Evolutionary conservation across 2,888 invertebrate genomes (phyloP).

Genomic region (Resseliella maxima): DNA sequence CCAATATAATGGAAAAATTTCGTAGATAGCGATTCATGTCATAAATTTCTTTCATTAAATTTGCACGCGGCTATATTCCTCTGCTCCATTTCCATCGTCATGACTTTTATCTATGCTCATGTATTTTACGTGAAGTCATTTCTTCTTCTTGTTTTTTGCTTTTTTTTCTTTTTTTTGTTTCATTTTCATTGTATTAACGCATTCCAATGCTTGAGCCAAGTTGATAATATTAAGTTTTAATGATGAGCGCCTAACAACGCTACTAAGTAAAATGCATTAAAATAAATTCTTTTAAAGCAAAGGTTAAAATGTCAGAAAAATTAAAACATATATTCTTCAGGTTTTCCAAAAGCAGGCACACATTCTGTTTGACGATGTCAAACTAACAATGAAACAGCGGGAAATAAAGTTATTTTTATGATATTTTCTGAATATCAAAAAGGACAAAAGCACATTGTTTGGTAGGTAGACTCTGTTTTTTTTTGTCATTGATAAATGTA

Average conservation of each 20-base stretch:
- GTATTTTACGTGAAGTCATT: background rate
- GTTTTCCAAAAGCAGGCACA: background rate
- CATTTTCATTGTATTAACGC: background rate
- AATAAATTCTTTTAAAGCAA: conserved; percentile 7
- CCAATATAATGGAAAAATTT: background rate
- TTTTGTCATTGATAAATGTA: background rate
- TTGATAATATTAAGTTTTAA: background rate
- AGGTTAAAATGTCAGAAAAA: background rate
- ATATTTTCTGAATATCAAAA: conserved; percentile 13
- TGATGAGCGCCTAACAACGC: background rate
- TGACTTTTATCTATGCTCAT: background rate
- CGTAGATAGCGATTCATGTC: background rate
- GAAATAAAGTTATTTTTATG: conserved; percentile 37
- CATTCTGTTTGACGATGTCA: no score
- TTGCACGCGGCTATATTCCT: background rate
- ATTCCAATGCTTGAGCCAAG: background rate
- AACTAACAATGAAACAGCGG: background rate
- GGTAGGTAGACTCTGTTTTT: background rate
- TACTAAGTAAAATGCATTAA: background rate
- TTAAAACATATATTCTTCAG: conserved; percentile 1
- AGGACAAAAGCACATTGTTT: conserved; percentile 43
- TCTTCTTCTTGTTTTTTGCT: no score
- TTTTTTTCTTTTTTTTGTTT: background rate
- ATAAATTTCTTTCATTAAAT: background rate
- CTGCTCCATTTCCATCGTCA: background rate